phyloP scores from a whole-genome alignment of 2,888 invertebrate species.

The Crossocerus cetratus region DNA sequence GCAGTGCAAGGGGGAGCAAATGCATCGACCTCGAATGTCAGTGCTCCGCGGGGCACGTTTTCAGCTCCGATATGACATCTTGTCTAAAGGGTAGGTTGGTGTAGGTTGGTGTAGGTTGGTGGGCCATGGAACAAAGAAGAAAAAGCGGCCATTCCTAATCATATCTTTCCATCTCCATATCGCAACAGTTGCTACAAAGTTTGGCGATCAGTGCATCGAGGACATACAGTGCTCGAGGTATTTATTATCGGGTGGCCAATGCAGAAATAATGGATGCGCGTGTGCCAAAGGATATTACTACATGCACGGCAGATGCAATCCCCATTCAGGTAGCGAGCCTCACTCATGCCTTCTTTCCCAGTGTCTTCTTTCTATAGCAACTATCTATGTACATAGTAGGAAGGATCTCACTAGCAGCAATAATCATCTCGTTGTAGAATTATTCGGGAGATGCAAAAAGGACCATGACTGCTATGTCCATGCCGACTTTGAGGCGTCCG shows the following conservation, averaged over 20 bases:
- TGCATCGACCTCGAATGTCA: conserved; percentile 56
- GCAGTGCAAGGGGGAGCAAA: conserved; percentile 41
- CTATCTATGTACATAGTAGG: too few relatives aligned
- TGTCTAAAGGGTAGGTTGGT: conserved; percentile 62
- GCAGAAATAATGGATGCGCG: conserved; percentile 53
- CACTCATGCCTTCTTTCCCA: too few relatives aligned
- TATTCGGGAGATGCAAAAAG: conserved; percentile 58
- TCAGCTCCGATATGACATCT: conserved; percentile 52
- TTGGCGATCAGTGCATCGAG: conserved; percentile 60
- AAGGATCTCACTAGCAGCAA: too few relatives aligned
- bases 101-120: too few relatives aligned
- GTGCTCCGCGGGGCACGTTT: conserved; percentile 53
- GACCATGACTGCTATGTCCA: conserved; percentile 67
- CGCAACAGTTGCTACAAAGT: conserved; percentile 52
- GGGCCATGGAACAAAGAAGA: too few relatives aligned
- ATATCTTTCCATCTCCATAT: not conserved
- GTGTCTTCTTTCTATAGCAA: too few relatives aligned
- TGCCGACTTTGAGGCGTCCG: conserved; percentile 61
- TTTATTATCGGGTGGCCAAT: conserved; percentile 58
- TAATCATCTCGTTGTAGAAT: too few relatives aligned
- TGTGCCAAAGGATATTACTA: conserved; percentile 65
- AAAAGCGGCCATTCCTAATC: too few relatives aligned
- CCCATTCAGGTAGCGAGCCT: conserved; percentile 54
- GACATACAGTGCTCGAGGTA: conserved; percentile 61
- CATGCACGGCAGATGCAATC: conserved; percentile 62